These are phyloP conservation scores for Spatula clypeata DNA, from an alignment of 2,797 vertebrate species.

Conservation along the genomic window DNA sequence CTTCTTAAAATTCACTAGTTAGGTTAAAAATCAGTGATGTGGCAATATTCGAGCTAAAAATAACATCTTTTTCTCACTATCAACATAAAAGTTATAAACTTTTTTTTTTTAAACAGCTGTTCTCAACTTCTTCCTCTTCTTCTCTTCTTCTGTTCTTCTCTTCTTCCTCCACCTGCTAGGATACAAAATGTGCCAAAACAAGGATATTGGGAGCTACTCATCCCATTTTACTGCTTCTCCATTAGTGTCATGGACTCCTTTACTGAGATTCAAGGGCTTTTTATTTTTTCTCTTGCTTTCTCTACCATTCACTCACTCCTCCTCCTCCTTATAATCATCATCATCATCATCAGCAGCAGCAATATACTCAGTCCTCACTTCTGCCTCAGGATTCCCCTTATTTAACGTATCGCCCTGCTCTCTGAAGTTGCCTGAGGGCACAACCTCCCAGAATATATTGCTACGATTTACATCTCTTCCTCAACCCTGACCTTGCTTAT, in stretches of 20 bases:
- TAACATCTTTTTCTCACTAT: background rate
- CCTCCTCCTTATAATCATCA: background rate
- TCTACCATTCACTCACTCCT: background rate
- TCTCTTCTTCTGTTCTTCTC: background rate
- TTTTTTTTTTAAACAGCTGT: background rate
- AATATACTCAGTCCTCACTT: background rate
- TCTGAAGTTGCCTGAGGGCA: background rate
- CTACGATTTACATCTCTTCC: background rate
- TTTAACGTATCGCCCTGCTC: background rate
- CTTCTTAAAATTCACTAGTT: background rate
- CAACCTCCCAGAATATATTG: background rate
- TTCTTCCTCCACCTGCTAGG: background rate
- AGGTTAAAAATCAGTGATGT: background rate
- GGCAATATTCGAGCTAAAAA: background rate
- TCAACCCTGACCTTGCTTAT: background rate
- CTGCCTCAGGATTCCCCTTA: background rate
- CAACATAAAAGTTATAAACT: background rate
- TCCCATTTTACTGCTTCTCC: background rate
- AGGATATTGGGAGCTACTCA: background rate
- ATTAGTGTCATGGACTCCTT: background rate
- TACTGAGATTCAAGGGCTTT: background rate
- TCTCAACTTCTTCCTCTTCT: background rate
- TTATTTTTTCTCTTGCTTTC: background rate
- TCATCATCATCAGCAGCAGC: background rate
- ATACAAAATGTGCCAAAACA: background rate